These are phyloP conservation scores for Natator depressus DNA, from an alignment of 2,113 vertebrate species.

Conservation along the genomic window DNA sequence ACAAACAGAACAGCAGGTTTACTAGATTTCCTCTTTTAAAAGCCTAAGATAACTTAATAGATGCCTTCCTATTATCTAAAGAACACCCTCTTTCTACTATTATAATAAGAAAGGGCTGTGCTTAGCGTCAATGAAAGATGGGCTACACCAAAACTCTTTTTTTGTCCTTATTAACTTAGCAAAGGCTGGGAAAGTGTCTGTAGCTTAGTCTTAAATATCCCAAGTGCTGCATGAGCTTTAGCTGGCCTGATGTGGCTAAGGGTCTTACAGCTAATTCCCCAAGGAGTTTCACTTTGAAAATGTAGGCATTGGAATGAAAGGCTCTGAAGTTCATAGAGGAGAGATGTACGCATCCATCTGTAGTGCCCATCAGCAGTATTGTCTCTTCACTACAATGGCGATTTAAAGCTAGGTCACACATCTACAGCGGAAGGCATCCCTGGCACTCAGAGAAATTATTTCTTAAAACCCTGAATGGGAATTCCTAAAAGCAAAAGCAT, in stretches of 20 bases:
- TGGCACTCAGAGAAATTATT: neutral
- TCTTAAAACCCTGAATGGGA: neutral
- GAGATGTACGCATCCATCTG: constrained; percentile 4
- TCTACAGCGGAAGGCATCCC: neutral
- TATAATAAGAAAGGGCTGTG: neutral
- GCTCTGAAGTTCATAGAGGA: neutral
- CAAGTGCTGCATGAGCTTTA: neutral
- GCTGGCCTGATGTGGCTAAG: fast-evolving
- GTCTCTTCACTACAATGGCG: neutral
- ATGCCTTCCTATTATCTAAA: neutral
- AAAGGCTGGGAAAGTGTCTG: neutral
- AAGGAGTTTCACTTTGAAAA: neutral
- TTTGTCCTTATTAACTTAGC: neutral
- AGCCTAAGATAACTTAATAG: neutral
- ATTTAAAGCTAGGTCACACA: neutral
- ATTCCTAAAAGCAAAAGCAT: constrained; percentile 3
- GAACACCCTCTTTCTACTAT: neutral
- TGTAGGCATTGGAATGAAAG: neutral
- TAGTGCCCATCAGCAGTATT: neutral
- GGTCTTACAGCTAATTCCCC: neutral
- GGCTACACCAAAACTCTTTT: neutral
- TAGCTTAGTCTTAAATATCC: neutral
- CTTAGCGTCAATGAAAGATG: neutral
- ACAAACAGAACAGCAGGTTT: constrained; percentile 11
- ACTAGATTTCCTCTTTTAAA: constrained; percentile 15